Evolutionary conservation across 2,888 invertebrate species (phyloP).

Genomic region (Limnephilus auricula): DNA sequence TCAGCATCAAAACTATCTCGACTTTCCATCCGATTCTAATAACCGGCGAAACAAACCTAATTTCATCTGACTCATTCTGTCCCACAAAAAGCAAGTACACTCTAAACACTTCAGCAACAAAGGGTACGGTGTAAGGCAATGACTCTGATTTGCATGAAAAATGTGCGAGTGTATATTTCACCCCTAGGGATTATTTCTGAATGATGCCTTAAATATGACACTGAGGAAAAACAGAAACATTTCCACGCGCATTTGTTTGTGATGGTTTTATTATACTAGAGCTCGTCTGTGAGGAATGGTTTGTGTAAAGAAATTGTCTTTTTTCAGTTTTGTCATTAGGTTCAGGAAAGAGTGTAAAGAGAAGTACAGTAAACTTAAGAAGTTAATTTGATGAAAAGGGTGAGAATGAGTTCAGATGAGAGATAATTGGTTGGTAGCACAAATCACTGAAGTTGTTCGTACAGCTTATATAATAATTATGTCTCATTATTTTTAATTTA

Average conservation of each 20-base stretch:
- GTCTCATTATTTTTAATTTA: too few relatives aligned
- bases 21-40: not conserved
- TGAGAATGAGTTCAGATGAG: not conserved
- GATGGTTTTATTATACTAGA: conserved; percentile 19
- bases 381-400: not conserved
- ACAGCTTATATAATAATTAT: too few relatives aligned
- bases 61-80: not conserved
- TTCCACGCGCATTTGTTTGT: conserved; percentile 1
- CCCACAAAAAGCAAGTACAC: not conserved
- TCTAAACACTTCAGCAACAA: not conserved
- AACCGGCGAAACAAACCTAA: not conserved
- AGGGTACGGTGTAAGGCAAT: not conserved
- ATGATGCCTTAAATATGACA: not conserved
- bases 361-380: not conserved
- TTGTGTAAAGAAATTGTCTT: not conserved
- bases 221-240: not conserved
- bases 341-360: not conserved
- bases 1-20: not conserved
- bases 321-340: not conserved
- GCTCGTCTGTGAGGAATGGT: not conserved
- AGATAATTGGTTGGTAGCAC: too few relatives aligned
- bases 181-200: not conserved
- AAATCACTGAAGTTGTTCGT: too few relatives aligned
- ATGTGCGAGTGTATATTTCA: not conserved
- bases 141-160: not conserved